A percentile compares a stretch with the other conserved stretches of the same genome.
These are phyloP conservation scores for Campylomormyrus numenius DNA, from an alignment of 2,113 vertebrate species.

Conservation along the genomic window DNA sequence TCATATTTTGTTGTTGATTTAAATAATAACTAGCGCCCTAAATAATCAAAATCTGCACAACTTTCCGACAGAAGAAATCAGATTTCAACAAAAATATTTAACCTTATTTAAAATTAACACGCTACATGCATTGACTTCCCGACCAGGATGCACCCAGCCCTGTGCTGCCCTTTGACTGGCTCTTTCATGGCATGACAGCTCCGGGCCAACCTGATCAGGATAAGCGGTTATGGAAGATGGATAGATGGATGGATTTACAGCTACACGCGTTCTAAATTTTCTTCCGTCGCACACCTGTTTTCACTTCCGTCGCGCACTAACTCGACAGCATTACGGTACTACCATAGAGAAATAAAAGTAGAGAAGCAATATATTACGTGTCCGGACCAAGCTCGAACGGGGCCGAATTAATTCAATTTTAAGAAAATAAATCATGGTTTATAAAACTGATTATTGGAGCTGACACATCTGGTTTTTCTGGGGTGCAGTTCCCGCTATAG, in stretches of 20 bases:
- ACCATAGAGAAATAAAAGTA: neutral
- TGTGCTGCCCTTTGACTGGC: neutral
- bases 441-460: neutral
- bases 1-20: neutral
- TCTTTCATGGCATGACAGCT: neutral
- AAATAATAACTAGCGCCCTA: neutral
- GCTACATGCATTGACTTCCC: neutral
- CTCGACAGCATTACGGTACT: neutral
- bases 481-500: neutral
- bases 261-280: neutral
- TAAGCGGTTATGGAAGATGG: neutral
- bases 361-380: neutral
- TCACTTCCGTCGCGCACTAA: neutral
- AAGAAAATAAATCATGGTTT: neutral
- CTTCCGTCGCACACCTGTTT: neutral
- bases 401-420: neutral
- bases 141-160: neutral
- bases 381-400: neutral
- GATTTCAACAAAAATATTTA: neutral
- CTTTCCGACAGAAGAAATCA: neutral
- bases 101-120: neutral
- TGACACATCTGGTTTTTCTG: neutral
- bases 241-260: neutral
- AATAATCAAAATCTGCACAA: neutral
- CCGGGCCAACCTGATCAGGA: neutral